Evolutionary conservation across 2,797 vertebrate genomes (phyloP).

Genomic region (Scyliorhinus canicula): DNA sequence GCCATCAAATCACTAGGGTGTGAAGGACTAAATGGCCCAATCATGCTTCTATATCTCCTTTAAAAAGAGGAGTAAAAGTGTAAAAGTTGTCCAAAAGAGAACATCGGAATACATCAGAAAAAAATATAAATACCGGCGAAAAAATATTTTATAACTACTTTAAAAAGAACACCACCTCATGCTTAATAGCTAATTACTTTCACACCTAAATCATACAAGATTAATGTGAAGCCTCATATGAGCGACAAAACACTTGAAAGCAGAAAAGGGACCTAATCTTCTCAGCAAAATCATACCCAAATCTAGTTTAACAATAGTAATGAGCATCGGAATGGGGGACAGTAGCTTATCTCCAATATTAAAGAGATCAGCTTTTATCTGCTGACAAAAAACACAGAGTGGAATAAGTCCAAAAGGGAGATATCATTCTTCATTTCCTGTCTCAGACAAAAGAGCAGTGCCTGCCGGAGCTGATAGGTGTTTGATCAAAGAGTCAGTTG

Average conservation of each 20-base stretch:
- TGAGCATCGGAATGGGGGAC: neutral
- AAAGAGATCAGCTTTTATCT: constrained; percentile 85
- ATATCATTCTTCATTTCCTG: constrained; percentile 78
- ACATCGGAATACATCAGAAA: neutral
- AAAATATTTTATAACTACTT: neutral
- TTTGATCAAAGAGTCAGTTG: constrained; percentile 79
- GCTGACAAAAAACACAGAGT: constrained; percentile 67
- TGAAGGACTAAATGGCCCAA: neutral
- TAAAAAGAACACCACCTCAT: neutral
- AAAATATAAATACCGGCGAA: neutral
- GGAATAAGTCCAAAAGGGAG: constrained; percentile 71
- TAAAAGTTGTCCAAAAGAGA: neutral
- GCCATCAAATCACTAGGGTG: neutral
- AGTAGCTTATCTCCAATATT: constrained; percentile 71
- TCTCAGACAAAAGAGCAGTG: constrained; percentile 72
- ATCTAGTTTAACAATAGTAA: constrained; percentile 20
- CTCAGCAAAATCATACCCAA: neutral
- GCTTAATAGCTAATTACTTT: neutral
- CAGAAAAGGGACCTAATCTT: neutral
- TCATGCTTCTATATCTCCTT: neutral
- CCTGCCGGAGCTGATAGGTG: constrained; percentile 74
- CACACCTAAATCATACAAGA: neutral
- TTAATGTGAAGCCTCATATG: neutral
- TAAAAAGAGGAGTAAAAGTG: neutral
- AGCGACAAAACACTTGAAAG: neutral